phyloP scores from a whole-genome alignment of 1,140 invertebrate species.

The Ridgeia piscesae region DNA sequence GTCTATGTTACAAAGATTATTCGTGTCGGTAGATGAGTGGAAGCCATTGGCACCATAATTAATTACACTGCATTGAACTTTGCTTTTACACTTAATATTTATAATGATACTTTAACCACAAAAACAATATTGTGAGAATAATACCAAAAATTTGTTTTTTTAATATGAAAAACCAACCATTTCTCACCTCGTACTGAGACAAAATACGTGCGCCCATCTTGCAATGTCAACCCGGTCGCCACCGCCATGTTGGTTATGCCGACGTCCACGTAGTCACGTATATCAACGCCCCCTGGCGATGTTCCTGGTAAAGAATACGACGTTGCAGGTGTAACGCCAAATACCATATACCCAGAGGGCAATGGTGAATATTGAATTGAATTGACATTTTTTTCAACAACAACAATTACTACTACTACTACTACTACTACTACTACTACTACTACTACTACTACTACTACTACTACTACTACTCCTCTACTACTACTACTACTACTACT shows the following conservation, averaged over 20 bases:
- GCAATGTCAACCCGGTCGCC: neutral
- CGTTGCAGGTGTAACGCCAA: too few species aligned
- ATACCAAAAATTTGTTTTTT: neutral
- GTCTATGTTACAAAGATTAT: too few species aligned
- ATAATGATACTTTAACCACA: too few species aligned
- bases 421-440: too few species aligned
- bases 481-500: too few species aligned
- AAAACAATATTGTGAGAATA: too few species aligned
- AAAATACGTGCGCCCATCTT: slow-evolving; percentile 7
- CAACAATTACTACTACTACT: too few species aligned
- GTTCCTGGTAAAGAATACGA: neutral
- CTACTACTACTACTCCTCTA: too few species aligned
- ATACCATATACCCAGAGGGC: too few species aligned
- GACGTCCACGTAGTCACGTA: neutral
- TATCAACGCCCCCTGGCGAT: neutral
- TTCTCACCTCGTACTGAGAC: neutral
- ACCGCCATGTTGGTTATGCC: slow-evolving; percentile 11
- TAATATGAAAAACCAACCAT: neutral
- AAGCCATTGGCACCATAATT: neutral
- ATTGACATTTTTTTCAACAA: too few species aligned
- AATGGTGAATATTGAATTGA: too few species aligned
- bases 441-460: too few species aligned
- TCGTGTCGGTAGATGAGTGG: neutral
- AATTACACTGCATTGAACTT: neutral
- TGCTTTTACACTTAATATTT: neutral